Percentiles rank a stretch among this genome's conserved stretches.
Evolutionary conservation across 1,140 invertebrate genomes (phyloP).

Genomic region (Drosophila melanica): DNA sequence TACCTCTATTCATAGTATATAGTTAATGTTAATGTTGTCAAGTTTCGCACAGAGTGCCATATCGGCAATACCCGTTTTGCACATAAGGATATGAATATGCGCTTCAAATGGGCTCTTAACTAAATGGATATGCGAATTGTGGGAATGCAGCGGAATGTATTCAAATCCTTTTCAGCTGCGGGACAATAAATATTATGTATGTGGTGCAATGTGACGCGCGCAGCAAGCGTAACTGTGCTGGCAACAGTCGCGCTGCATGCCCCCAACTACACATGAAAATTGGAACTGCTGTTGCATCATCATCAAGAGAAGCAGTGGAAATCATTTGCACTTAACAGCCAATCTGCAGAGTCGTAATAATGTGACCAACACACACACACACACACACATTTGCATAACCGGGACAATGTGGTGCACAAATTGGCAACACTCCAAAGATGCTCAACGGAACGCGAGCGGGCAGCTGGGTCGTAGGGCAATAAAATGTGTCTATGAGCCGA

Average conservation of each 20-base stretch:
- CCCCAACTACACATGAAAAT: background rate
- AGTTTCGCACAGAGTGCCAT: background rate
- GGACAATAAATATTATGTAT: slow-evolving; percentile 18
- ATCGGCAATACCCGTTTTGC: background rate
- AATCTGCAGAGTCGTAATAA: slow-evolving; percentile 26
- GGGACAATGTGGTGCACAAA: slow-evolving; percentile 15
- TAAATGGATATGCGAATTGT: slow-evolving; percentile 22
- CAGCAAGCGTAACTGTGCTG: slow-evolving; percentile 18
- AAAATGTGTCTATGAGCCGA: slow-evolving; percentile 36
- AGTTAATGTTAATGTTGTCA: no score
- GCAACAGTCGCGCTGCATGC: slow-evolving; percentile 23
- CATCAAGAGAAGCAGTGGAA: slow-evolving; percentile 24
- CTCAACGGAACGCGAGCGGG: no score
- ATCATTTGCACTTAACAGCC: slow-evolving; percentile 51
- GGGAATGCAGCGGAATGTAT: slow-evolving; percentile 7
- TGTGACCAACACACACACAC: slow-evolving; percentile 5
- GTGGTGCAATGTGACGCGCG: background rate
- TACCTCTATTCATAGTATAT: no score
- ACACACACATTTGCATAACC: slow-evolving; percentile 16
- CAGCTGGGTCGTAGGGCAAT: slow-evolving; percentile 11
- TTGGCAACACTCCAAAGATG: slow-evolving; percentile 44
- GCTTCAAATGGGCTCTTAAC: slow-evolving; percentile 35
- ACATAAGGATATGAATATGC: slow-evolving; percentile 1
- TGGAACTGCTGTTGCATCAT: slow-evolving; percentile 7
- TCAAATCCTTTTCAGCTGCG: slow-evolving; percentile 21